Evolutionary conservation across 1,140 invertebrate species (phyloP), one percentile per base, ranked within the genome.

Genomic region (Tribolium madens): DNA sequence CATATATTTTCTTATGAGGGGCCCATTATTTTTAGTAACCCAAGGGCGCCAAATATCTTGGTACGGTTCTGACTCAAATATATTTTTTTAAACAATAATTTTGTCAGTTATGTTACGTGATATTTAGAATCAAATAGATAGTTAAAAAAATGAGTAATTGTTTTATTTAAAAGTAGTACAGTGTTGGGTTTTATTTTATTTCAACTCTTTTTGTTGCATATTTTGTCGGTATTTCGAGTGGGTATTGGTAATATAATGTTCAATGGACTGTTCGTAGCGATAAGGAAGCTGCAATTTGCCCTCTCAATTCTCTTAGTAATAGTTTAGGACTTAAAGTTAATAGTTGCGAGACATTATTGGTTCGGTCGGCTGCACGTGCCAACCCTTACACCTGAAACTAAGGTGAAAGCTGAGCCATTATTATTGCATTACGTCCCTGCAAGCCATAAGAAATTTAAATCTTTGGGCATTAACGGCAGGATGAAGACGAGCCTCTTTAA

Each of bases 401-500:
- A 64, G 10, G 26, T 33, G 57, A 13, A 64, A 64, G 57, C 26
- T 33, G 57, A 26, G 57, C 10, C 57, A 64, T 64, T 64, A 64
- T 33, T 64, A 64, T 64, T 64, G 57, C 26, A 64, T 64, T 64
- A 64, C 21, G 57, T 64, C 57, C 57, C 57, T 64, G 57, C 57
- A 26, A 64, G 57, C 57, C 26, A 64, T 64, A 26, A 64, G 57
- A 64, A 64, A 64, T 64, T 64, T 64, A 64, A 64, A 64, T 64
- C 57, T 64, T 64, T 64, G 26, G 57, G 57, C 57, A 64, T 64
- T 64, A 64, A 64, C 57, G 57, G 21, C 26, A 26, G 57, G 57
- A 64, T 64, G 57, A 64, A 64, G 57, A 64, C 57, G 57, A 64
- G 57, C n/a, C 70, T 72, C 70, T 50, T 72, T 72, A 72, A 72